A percentile compares a stretch with the other conserved stretches of the same genome.
Evolutionary conservation across 2,113 vertebrate species (phyloP).

Genomic region (Columba livia): DNA sequence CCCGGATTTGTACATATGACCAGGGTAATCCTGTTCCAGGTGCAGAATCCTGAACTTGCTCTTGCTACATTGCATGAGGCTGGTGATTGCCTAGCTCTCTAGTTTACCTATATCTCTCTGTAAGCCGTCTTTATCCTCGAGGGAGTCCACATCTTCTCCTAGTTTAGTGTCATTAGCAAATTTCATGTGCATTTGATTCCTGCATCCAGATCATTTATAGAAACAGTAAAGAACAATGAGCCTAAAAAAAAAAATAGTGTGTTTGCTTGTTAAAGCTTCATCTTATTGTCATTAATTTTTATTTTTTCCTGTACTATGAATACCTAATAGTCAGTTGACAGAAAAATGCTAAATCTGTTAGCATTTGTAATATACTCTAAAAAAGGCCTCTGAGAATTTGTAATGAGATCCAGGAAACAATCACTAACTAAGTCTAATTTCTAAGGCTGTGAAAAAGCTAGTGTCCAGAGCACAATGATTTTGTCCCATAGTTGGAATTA

Average conservation of each 20-base stretch:
- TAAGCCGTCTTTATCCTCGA: neutral
- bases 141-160: neutral
- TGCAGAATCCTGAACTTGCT: rapidly evolving
- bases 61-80: neutral
- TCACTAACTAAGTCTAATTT: neutral
- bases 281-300: neutral
- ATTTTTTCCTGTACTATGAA: neutral
- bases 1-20: rapidly evolving
- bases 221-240: neutral
- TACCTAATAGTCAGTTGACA: neutral
- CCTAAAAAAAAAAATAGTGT: neutral
- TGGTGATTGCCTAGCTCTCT: neutral
- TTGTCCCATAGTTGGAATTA: neutral
- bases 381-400: neutral
- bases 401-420: neutral
- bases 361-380: neutral
- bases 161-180: neutral
- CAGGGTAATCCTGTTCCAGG: rapidly evolving
- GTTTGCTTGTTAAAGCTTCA: neutral
- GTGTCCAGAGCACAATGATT: neutral
- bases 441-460: neutral
- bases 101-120: neutral
- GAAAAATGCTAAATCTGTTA: neutral
- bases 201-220: neutral
- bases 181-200: neutral